Base-by-base conservation (phyloP, 1,140 invertebrate genomes). In the Ylistrum balloti region DNA sequence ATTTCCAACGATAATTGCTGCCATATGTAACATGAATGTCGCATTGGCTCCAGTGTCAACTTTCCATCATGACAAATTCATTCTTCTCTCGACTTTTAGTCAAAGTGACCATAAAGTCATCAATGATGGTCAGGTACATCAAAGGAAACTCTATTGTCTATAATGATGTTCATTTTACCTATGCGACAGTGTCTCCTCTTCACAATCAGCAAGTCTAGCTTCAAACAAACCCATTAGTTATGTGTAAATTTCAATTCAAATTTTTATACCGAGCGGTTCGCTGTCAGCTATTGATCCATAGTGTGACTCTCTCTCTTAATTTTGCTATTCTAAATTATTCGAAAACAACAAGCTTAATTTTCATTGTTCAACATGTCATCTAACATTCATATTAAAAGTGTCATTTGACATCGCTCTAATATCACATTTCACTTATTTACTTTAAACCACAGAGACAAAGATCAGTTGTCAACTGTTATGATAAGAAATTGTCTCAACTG, bases 321-420 rank as follows among this genome's bases (percentile, higher is more conserved):
- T 74, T 74, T 74, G 56, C 28, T 74, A 74, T 74, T 74, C 56
- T 74, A 74, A 74, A 74, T 74, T 74, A 74, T 74, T 74, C 56
- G 5, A 74, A 74, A 74, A 74, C 56, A 28, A n/a, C 1, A 74
- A 28, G n/a, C 56, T 28, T 74, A 22, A n/a, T 74, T 74, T 74
- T 28, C 3, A 74, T 74, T 28, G n/a, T 74, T n/a, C n/a, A 28
- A 74, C 56, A 74, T 74, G 56, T 74, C 56, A 74, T 74, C 56
- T 74, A 74, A n/a, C 28, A 74, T 74, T 74, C 22, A 74, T 13
- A 74, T 74, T 74, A 3, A 74, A 74, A 74, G 9, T n/a, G n/a
- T 28, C 17, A 74, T 74, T 28, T 74, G 56, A 74, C 28, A 28
- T 74, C 5, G 56, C 28, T 74, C 13, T 28, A n/a, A 74, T 74